Base-by-base conservation (phyloP, 2,888 invertebrate genomes). In the Sturmia bella region DNA sequence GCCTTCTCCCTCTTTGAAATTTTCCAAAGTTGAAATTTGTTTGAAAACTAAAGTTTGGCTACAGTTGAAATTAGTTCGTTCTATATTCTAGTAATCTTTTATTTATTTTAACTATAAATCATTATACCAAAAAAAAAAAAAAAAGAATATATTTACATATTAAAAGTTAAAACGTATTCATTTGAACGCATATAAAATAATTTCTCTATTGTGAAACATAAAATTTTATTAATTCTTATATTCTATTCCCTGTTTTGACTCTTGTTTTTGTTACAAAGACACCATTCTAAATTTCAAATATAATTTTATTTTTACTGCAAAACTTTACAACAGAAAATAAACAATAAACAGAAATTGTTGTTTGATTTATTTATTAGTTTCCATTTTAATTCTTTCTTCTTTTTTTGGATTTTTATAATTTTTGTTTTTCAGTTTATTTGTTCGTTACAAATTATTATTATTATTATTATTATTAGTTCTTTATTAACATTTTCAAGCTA, bases 271-370 rank as follows among this genome's bases (percentile, higher is more conserved):
- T 41, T 37, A 56, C 66, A 45, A 45, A 32, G 52, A 15, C 17
- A 74, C 13, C 52, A 64, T 64, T 74, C 54, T 56, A 54, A 54
- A 73, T 56, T 63, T 64, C 9, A 45, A 73, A 64, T 43, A 39
- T 54, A 27, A 63, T 66, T 76, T 66, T 3, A 48, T 24, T 63
- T 70, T 77, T 61, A 52, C 19, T 73, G 45, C 57, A 64, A 73
- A 69, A 64, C n/a, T 61, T 48, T 39, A 69, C 21, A 72, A 69
- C 21, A 72, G 61, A 68, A 50, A 73, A 56, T 68, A 66, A 59
- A 59, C 56, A 59, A 76, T 74, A 79, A 84, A 84, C 84, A 84
- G 84, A 84, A 84, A 84, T 84, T 84, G 84, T 84, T 84, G 84
- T 84, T 83, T 80, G 70, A 79, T 81, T 81, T 84, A 73, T 74